Evolutionary conservation across 1,140 invertebrate species (phyloP).

Genomic region (Drosophila dunni): DNA sequence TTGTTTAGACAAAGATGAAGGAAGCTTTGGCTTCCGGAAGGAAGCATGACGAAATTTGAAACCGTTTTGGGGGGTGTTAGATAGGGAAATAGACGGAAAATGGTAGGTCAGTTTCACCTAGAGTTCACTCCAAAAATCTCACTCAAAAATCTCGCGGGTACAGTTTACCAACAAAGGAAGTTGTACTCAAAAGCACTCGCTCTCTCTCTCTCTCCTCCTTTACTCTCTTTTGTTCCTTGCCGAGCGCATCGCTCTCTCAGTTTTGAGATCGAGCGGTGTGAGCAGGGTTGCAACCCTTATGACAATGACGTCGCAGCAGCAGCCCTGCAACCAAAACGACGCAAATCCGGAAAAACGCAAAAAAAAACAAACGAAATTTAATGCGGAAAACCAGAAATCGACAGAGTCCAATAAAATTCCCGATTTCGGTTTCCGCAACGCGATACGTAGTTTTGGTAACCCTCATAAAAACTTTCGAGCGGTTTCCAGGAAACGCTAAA

Average conservation of each 20-base stretch:
- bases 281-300: conserved; percentile 50
- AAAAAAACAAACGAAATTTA: not conserved
- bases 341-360: conserved; percentile 11
- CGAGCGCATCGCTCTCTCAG: not conserved
- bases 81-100: not conserved
- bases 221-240: conserved; percentile 1
- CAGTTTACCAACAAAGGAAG: conserved; percentile 38
- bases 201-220: not conserved
- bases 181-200: not conserved
- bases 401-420: conserved; percentile 4
- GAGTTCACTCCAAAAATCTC: too few species aligned
- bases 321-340: conserved; percentile 29
- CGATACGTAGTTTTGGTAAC: conserved; percentile 1
- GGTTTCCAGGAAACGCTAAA: conserved; percentile 42
- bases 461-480: conserved; percentile 32
- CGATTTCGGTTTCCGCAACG: conserved; percentile 12
- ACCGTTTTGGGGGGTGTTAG: not conserved
- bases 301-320: conserved; percentile 56
- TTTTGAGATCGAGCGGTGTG: conserved; percentile 39
- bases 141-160: too few species aligned
- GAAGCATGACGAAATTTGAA: conserved; percentile 46
- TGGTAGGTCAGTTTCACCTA: conserved; percentile 39
- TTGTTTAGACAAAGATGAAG: conserved; percentile 22
- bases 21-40: conserved; percentile 34
- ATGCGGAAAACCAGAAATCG: conserved; percentile 9